Evolutionary conservation across 37 sponge, comb jelly and placozoan genomes (phyloP).

Genomic region (Cladorhizidae sp.): DNA sequence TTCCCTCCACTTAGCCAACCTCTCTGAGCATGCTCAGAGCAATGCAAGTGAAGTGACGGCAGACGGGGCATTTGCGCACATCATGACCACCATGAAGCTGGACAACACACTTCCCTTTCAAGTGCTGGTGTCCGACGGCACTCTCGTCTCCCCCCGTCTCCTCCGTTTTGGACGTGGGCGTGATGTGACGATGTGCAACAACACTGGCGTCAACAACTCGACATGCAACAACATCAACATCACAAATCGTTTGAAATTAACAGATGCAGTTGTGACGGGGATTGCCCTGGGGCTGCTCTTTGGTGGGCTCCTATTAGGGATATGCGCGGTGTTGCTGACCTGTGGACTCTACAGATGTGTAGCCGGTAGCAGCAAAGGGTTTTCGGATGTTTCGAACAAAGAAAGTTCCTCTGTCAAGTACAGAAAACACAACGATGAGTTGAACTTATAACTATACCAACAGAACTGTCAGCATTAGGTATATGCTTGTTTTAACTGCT

Average conservation of each 20-base stretch:
- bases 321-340: neutral
- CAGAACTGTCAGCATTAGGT: neutral
- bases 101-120: slow-evolving; percentile 8
- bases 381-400: neutral
- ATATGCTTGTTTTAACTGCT: no score
- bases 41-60: neutral
- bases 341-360: neutral
- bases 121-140: slow-evolving; percentile 5
- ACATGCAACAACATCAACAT: neutral
- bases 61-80: neutral
- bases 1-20: slow-evolving; percentile 28
- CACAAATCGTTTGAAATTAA: neutral
- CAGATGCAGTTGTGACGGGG: slow-evolving; percentile 16
- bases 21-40: neutral
- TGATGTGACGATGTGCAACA: neutral
- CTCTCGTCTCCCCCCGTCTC: neutral
- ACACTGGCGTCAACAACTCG: neutral
- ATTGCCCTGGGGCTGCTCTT: slow-evolving; percentile 17
- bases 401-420: slow-evolving; percentile 2
- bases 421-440: slow-evolving; percentile 29
- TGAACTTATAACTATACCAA: neutral
- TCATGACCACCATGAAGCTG: neutral
- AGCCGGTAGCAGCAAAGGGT: neutral
- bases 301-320: slow-evolving; percentile 12
- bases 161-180: neutral